These are phyloP conservation scores for Brachionus asplanchnoidis DNA, from an alignment of 1,140 invertebrate genomes.

Conservation along the genomic window DNA sequence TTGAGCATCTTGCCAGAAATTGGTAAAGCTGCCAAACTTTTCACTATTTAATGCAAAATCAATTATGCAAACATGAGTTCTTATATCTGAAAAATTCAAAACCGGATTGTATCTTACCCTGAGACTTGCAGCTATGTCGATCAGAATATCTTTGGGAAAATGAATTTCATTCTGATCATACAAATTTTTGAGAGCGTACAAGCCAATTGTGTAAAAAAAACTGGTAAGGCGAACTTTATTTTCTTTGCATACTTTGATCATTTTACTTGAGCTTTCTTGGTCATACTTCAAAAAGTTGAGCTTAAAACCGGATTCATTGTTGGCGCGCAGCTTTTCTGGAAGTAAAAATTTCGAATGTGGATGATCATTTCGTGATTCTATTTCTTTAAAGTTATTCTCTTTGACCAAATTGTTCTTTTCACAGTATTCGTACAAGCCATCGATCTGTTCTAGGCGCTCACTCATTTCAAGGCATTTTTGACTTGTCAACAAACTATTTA, in stretches of 20 bases:
- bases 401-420: slow-evolving; percentile 19
- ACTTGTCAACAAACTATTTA: slow-evolving; percentile 2
- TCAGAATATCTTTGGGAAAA: slow-evolving; percentile 5
- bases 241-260: neutral
- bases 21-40: neutral
- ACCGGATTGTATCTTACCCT: slow-evolving; percentile 8
- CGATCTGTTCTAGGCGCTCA: neutral
- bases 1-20: slow-evolving; percentile 33
- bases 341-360: neutral
- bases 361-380: neutral
- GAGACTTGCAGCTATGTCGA: slow-evolving; percentile 3
- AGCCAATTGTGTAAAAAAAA: slow-evolving; percentile 16
- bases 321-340: neutral
- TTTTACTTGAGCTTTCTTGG: neutral
- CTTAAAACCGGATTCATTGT: slow-evolving; percentile 1
- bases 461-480: slow-evolving; percentile 10
- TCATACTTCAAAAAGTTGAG: neutral
- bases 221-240: neutral
- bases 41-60: neutral
- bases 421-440: neutral
- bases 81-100: neutral
- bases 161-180: slow-evolving; percentile 2
- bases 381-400: neutral
- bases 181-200: slow-evolving; percentile 22
- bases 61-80: neutral